Conservation (phyloP, 2,113 vertebrate species). For the Proteles cristata region DNA sequence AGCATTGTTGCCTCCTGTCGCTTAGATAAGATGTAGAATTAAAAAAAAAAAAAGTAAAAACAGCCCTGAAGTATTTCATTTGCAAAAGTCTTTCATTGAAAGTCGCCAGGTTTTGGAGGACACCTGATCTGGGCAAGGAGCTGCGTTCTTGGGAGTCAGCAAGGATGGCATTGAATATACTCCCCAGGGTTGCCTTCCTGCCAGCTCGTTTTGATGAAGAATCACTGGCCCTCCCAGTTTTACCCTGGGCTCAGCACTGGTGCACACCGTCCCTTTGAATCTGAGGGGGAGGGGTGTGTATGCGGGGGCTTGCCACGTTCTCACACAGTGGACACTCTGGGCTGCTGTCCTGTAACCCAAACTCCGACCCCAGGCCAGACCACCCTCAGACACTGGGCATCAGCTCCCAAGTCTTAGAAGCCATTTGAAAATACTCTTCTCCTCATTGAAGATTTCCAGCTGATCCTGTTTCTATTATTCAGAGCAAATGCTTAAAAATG, state of each 20-base stretch:
- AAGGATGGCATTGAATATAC: conserved; percentile 36
- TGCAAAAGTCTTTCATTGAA: conserved; percentile 67
- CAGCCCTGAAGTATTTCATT: conserved; percentile 48
- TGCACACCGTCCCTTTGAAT: conserved; percentile 36
- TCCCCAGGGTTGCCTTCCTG: neutral
- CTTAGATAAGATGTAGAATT: conserved; percentile 24
- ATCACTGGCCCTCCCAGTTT: neutral
- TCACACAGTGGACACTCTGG: neutral
- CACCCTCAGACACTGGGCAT: neutral
- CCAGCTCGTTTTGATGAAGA: neutral
- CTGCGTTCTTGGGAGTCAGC: neutral
- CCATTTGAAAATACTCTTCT: neutral
- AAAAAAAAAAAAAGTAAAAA: conserved; percentile 41
- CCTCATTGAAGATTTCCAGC: neutral
- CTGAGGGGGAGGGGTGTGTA: neutral
- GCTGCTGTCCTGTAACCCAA: neutral
- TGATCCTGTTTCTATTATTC: neutral
- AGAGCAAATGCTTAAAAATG: neutral
- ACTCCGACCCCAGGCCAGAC: neutral
- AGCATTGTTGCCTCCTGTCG: conserved; percentile 52
- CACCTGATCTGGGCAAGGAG: neutral
- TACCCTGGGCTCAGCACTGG: neutral
- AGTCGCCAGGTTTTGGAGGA: conserved; percentile 58
- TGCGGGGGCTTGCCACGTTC: neutral
- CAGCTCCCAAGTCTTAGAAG: neutral